phyloP scores from a whole-genome alignment of 2,888 invertebrate species.

The Seira musarum region DNA sequence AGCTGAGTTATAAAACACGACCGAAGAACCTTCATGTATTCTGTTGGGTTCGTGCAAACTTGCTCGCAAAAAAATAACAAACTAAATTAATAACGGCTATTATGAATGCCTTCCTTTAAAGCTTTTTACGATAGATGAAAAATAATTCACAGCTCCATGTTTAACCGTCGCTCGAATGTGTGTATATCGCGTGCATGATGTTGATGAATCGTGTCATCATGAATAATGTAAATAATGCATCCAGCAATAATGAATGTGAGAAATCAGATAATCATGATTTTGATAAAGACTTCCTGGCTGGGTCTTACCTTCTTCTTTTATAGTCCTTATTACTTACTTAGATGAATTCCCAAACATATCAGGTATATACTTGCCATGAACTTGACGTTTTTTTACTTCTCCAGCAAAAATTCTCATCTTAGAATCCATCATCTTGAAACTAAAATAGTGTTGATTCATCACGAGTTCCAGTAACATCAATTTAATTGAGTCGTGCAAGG shows the following conservation, averaged over 20 bases:
- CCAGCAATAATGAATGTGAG: slow-evolving; percentile 13
- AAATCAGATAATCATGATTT: slow-evolving; percentile 25
- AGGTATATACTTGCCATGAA: background rate
- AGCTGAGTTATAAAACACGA: background rate
- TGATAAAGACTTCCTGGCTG: slow-evolving; percentile 44
- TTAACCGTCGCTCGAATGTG: background rate
- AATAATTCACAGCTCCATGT: background rate
- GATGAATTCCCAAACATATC: background rate
- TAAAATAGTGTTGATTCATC: slow-evolving; percentile 14
- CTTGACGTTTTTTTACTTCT: background rate
- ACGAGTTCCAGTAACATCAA: background rate
- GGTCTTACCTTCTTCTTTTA: slow-evolving; percentile 13
- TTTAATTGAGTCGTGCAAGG: background rate
- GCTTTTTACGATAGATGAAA: background rate
- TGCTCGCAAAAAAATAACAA: background rate
- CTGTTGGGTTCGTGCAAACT: background rate
- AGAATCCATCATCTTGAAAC: slow-evolving; percentile 4
- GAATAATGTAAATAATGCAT: background rate
- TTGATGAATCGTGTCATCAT: background rate
- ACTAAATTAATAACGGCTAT: background rate
- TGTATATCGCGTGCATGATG: background rate
- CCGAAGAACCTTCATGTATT: background rate
- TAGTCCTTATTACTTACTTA: no score
- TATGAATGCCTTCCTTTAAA: background rate
- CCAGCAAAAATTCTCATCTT: no score